phyloP scores from a whole-genome alignment of 1,140 invertebrate species.

The Zaprionus lachaisei region DNA sequence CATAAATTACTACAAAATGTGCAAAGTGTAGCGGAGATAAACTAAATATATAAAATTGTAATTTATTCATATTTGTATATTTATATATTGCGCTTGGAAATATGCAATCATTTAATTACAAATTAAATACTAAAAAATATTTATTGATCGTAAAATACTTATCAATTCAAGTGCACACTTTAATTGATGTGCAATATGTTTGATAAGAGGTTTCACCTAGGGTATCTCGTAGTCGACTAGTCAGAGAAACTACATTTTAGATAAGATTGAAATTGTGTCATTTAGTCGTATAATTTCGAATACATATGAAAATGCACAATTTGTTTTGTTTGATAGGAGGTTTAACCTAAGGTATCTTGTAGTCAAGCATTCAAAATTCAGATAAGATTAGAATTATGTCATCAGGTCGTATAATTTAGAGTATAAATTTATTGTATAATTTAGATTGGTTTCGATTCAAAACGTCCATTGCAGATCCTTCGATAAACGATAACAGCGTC shows the following conservation, averaged over 20 bases:
- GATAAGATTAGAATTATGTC: no score
- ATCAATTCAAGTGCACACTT: background rate
- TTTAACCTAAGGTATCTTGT: no score
- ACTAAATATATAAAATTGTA: background rate
- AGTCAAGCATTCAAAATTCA: no score
- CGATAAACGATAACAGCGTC: background rate
- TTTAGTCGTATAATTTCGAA: background rate
- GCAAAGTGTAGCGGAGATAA: background rate
- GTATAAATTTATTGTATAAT: no score
- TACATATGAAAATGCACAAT: background rate
- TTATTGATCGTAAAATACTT: no score
- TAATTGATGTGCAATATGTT: background rate
- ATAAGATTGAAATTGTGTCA: background rate
- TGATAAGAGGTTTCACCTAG: background rate
- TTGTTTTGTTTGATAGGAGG: background rate
- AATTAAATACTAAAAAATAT: background rate
- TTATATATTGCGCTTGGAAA: background rate
- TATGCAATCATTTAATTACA: conserved; percentile 2
- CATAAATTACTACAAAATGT: background rate
- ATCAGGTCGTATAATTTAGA: no score
- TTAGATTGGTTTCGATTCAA: no score
- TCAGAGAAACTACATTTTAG: background rate
- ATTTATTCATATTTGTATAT: background rate
- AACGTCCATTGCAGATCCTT: background rate
- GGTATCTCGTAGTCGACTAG: background rate